A percentile compares a stretch with the other conserved stretches of the same genome.
These are phyloP conservation scores for Blennius ocellaris DNA, from an alignment of 2,113 vertebrate genomes.

Conservation along the genomic window DNA sequence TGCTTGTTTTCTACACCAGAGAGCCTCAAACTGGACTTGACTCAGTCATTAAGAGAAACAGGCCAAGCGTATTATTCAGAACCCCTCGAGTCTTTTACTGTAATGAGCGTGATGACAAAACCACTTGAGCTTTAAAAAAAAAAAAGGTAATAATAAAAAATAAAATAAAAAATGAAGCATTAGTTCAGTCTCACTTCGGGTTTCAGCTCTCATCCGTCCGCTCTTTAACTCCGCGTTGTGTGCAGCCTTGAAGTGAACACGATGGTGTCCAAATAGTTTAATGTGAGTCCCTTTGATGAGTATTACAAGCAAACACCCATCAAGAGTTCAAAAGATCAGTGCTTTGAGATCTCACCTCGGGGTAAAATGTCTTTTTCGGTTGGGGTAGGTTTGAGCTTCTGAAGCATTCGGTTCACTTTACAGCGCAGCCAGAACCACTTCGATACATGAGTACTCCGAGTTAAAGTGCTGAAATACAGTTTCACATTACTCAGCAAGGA, in stretches of 20 bases:
- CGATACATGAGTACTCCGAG: not conserved
- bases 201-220: slow-evolving; percentile 43
- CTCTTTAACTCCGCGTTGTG: slow-evolving; percentile 20
- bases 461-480: not conserved
- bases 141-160: not conserved
- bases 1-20: slow-evolving; percentile 34
- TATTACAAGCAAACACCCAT: slow-evolving; percentile 56
- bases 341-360: slow-evolving; percentile 44
- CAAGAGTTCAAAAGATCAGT: slow-evolving; percentile 67
- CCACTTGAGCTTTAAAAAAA: not conserved
- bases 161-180: slow-evolving; percentile 5
- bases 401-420: slow-evolving; percentile 1
- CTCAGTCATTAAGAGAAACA: slow-evolving; percentile 41
- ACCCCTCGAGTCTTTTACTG: slow-evolving; percentile 21
- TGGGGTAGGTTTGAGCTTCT: not conserved
- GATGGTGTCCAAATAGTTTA: slow-evolving; percentile 54
- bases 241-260: slow-evolving; percentile 51
- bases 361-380: not conserved
- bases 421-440: not conserved
- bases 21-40: slow-evolving; percentile 52
- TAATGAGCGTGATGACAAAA: slow-evolving; percentile 46
- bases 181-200: slow-evolving; percentile 29
- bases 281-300: slow-evolving; percentile 70
- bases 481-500: not conserved
- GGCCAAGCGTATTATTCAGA: not conserved